Conservation (phyloP, 1,140 invertebrate species). For the Papilio dardanus region DNA sequence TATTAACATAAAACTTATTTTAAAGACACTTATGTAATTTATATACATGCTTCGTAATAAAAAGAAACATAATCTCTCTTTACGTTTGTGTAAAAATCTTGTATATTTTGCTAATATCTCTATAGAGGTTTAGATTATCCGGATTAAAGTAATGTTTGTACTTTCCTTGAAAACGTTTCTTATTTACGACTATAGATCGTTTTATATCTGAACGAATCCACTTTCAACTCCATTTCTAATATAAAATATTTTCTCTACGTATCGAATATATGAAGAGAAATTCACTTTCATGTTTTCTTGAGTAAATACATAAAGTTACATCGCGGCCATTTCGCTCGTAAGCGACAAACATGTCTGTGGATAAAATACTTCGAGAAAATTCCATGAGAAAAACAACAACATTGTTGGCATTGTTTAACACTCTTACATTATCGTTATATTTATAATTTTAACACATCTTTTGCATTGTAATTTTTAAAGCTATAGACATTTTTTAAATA, state of each 20-base stretch:
- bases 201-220: constrained; percentile 14
- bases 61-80: not conserved
- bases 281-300: constrained; percentile 33
- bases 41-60: not conserved
- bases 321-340: constrained; percentile 32
- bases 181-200: constrained; percentile 1
- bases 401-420: constrained; percentile 24
- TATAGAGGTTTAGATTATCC: not conserved
- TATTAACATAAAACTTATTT: not conserved
- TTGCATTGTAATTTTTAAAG: not conserved
- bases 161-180: not conserved
- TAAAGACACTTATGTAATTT: not conserved
- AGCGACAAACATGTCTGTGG: constrained; percentile 27
- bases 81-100: not conserved
- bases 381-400: constrained; percentile 31
- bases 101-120: not conserved
- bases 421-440: constrained; percentile 19
- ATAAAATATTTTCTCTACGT: constrained; percentile 23
- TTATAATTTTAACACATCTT: constrained; percentile 1
- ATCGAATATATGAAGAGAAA: constrained; percentile 5
- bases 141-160: constrained; percentile 9
- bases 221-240: constrained; percentile 14
- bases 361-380: constrained; percentile 28
- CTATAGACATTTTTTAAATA: not conserved
- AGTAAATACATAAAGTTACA: constrained; percentile 37